Percentiles rank a stretch among this genome's conserved stretches.
These are phyloP conservation scores for Galerucella nymphaeae DNA, from an alignment of 2,888 invertebrate genomes.

Conservation along the genomic window DNA sequence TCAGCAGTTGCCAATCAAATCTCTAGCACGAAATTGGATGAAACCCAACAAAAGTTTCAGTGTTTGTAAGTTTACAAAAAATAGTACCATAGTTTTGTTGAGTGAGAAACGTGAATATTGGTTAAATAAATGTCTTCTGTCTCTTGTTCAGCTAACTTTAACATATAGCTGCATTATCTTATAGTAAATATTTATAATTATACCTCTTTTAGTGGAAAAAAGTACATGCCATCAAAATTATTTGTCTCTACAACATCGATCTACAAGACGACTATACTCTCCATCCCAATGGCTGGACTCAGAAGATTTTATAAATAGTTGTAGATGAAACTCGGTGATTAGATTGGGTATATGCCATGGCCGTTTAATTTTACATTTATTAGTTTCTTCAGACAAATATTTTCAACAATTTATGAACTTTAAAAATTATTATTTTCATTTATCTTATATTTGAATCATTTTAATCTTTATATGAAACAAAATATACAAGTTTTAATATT, in stretches of 20 bases:
- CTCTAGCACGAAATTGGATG: constrained; percentile 39
- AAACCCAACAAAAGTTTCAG: constrained; percentile 27
- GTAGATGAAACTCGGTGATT: neutral
- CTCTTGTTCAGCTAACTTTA: too few relatives aligned
- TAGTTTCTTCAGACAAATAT: too few relatives aligned
- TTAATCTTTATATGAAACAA: neutral
- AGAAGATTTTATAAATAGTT: constrained; percentile 4
- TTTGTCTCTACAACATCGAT: constrained; percentile 7
- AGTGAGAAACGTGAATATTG: neutral
- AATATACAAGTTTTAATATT: neutral
- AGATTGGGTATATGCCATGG: neutral
- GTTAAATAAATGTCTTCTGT: too few relatives aligned
- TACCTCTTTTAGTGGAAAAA: constrained; percentile 12
- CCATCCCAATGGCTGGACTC: neutral
- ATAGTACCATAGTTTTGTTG: neutral
- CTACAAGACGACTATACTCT: constrained; percentile 11
- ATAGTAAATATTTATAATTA: neutral
- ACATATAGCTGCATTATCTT: too few relatives aligned
- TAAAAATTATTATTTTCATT: too few relatives aligned
- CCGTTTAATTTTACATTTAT: too few relatives aligned
- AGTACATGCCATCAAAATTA: neutral
- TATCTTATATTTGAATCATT: neutral
- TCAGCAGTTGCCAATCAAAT: neutral
- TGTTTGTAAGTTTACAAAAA: constrained; percentile 10
- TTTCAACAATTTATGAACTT: too few relatives aligned